phyloP scores from a whole-genome alignment of 2,888 invertebrate species.

The Synanthedon vespiformis region DNA sequence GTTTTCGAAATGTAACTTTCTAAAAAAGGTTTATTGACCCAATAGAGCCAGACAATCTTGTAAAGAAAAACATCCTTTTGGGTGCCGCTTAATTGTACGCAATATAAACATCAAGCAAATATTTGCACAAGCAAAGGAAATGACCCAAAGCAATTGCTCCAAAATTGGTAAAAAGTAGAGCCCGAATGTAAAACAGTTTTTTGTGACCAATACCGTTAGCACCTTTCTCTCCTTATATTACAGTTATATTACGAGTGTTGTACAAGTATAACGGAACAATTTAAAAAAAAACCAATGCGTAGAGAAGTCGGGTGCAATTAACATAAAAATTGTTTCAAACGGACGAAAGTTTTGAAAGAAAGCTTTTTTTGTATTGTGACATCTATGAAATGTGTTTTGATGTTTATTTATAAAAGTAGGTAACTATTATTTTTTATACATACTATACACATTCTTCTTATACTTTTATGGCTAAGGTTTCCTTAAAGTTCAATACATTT shows the following conservation, averaged over 20 bases:
- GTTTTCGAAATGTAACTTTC: too few species aligned
- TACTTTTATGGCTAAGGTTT: too few species aligned
- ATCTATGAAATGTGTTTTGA: too few species aligned
- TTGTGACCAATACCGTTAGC: slow-evolving; percentile 14
- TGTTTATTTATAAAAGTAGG: too few species aligned
- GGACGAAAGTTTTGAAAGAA: background rate
- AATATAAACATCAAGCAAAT: slow-evolving; percentile 43
- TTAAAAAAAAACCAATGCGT: slow-evolving; percentile 2
- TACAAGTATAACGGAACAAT: slow-evolving; percentile 7
- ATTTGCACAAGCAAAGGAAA: slow-evolving; percentile 25
- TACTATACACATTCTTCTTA: too few species aligned
- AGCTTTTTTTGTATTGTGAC: too few species aligned
- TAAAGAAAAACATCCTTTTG: slow-evolving; percentile 11
- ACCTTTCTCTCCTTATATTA: slow-evolving; percentile 27
- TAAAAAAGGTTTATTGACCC: too few species aligned
- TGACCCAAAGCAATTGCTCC: slow-evolving; percentile 26
- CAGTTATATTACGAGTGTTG: slow-evolving; percentile 27
- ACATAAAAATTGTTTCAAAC: background rate
- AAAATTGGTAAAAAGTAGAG: slow-evolving; percentile 59
- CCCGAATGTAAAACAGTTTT: slow-evolving; percentile 43
- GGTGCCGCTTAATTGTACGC: slow-evolving; percentile 9
- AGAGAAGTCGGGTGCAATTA: background rate
- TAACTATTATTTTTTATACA: too few species aligned
- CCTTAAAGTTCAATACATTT: too few species aligned
- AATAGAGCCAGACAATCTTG: slow-evolving; percentile 20